These are phyloP conservation scores for Caenorhabditis japonica DNA, from an alignment of 2,888 invertebrate genomes.

Conservation along the genomic window DNA sequence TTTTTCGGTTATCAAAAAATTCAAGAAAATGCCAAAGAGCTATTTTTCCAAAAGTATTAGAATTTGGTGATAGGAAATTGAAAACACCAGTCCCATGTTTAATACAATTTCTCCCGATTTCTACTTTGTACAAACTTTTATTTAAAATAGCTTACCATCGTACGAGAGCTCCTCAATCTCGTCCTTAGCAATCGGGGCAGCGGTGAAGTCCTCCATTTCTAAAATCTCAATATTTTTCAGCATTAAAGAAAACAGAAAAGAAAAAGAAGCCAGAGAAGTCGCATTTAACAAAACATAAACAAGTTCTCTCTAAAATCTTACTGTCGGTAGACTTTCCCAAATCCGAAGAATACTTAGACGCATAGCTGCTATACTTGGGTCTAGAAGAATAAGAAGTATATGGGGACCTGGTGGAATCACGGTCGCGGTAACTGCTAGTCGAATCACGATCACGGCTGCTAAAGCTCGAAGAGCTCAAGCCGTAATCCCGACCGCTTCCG, in stretches of 20 bases:
- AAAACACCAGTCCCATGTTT: no score
- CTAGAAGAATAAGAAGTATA: constrained; percentile 25
- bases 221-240: not conserved
- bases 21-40: no score
- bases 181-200: constrained; percentile 44
- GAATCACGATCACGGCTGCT: constrained; percentile 18
- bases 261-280: not conserved
- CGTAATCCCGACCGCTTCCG: constrained; percentile 30
- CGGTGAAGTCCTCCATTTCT: constrained; percentile 45
- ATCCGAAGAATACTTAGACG: constrained; percentile 42
- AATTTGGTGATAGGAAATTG: no score
- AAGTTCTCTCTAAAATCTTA: no score
- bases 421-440: constrained; percentile 22
- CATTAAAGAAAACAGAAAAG: not conserved
- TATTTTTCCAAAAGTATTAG: no score
- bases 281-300: not conserved
- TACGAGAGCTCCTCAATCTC: constrained; percentile 49
- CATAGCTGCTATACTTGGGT: constrained; percentile 44
- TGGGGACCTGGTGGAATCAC: constrained; percentile 7
- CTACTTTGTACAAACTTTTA: no score
- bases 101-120: no score
- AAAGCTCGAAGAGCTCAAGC: constrained; percentile 31
- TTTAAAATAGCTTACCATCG: constrained; percentile 17
- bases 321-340: constrained; percentile 31
- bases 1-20: no score